A percentile compares a stretch with the other conserved stretches of the same genome.
phyloP scores from a whole-genome alignment of 1,140 invertebrate genomes.

The Gyrodactylus bullatarudis region DNA sequence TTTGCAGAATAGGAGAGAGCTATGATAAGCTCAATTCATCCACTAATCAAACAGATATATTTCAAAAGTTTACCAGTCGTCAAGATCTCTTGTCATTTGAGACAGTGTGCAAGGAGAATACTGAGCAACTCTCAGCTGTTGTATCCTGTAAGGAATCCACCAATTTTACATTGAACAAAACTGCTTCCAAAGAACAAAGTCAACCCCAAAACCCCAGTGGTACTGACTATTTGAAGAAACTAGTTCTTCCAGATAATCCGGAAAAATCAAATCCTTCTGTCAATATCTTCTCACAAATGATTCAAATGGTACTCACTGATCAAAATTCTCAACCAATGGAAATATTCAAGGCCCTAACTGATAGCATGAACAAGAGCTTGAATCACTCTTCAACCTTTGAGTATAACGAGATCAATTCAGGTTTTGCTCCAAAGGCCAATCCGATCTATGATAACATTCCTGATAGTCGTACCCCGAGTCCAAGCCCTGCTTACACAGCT shows the following conservation, averaged over 20 bases:
- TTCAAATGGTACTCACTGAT: neutral
- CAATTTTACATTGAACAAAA: too few species aligned
- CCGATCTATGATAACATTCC: neutral
- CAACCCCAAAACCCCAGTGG: neutral
- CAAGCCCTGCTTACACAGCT: neutral
- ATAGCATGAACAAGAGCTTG: neutral
- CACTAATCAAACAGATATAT: neutral
- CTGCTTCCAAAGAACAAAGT: neutral
- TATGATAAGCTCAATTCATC: neutral
- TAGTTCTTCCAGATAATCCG: neutral
- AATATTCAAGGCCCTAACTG: neutral
- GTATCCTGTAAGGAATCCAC: too few species aligned
- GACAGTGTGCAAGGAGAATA: neutral
- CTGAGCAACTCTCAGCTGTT: neutral
- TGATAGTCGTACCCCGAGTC: neutral
- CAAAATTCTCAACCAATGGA: neutral
- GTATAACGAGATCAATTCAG: neutral
- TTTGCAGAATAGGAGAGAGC: neutral
- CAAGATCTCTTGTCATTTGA: neutral
- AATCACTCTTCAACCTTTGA: neutral
- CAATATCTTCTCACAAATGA: neutral
- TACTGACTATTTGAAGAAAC: neutral
- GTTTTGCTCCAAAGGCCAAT: neutral
- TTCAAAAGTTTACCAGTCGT: neutral
- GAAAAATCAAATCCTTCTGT: too few species aligned